phyloP scores from a whole-genome alignment of 2,888 invertebrate genomes.

The Microplitis manilae region DNA sequence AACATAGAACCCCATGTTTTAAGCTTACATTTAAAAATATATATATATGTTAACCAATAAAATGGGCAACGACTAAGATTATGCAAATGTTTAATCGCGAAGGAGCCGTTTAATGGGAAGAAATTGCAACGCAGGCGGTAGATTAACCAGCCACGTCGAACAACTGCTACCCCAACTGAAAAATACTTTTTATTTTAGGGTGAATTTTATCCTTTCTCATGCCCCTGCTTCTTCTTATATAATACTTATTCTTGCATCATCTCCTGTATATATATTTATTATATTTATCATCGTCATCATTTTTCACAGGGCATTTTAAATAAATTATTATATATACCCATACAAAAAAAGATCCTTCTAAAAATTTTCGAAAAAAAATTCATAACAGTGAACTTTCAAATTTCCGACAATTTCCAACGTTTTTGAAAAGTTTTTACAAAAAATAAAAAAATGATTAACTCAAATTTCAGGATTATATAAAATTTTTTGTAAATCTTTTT shows the following conservation, averaged over 20 bases:
- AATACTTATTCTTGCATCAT: conserved; percentile 9
- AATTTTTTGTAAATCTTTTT: too few species aligned
- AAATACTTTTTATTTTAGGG: conserved; percentile 35
- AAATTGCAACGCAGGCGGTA: conserved; percentile 70
- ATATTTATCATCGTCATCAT: conserved; percentile 11
- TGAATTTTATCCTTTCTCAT: conserved; percentile 20
- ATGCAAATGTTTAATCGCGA: conserved; percentile 71
- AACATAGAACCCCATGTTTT: conserved; percentile 15
- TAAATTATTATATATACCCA: background rate
- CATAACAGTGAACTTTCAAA: too few species aligned
- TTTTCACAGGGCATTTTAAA: background rate
- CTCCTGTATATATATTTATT: background rate
- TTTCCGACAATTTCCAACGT: too few species aligned
- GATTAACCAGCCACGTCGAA: conserved; percentile 65
- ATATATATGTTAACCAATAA: conserved; percentile 11
- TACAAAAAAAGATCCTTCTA: background rate
- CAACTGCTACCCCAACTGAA: conserved; percentile 39
- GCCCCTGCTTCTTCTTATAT: conserved; percentile 3
- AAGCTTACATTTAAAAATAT: background rate
- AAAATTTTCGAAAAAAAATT: too few species aligned
- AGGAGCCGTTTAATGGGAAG: conserved; percentile 68
- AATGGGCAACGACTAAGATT: conserved; percentile 55
- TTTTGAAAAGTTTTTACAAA: too few species aligned
- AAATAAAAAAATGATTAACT: too few species aligned
- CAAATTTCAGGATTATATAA: too few species aligned